Evolutionary conservation across 2,888 invertebrate species (phyloP), one percentile per base, ranked within the genome.

Genomic region (Antheraea assamensis): DNA sequence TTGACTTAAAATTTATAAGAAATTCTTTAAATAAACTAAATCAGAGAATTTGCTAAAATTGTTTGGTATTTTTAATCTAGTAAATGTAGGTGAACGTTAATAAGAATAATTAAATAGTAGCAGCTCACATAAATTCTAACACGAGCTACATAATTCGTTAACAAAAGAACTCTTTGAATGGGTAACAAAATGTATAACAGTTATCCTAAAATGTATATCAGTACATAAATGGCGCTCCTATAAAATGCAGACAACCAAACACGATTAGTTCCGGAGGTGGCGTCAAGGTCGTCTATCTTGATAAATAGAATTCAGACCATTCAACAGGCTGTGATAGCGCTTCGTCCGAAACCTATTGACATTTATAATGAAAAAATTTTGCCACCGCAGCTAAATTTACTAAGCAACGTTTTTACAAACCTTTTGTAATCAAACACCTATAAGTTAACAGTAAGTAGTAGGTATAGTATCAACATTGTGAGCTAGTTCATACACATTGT

Each of bases 251-350:
- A 85, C 82, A 79, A 79, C 80, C 83, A 78, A 80, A 80, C 75
- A 75, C 81, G 84, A 91, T 92, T 90, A 84, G 91, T 89, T 90
- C 88, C 90, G 87, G 84, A 87, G 87, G 84, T 79, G 80, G 78
- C 80, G 76, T 82, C 93, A 93, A 93, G 93, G 94, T 82, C 86
- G 83, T 72, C 76, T 75, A 74, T 64, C 75, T 86, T 87, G 89
- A 89, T 91, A 90, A 90, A 90, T 88, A 86, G 82, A 85, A 89
- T 85, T 87, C 86, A 85, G 83, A 85, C 81, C 82, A 86, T 82
- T 83, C 81, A 85, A 84, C 79, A 81, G 81, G 80, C 80, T 85
- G 85, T 84, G 87, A 83, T 81, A 82, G 79, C 76, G 77, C 78
- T 80, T 77, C 79, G 77, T 83, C 84, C 82, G 80, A 81, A 79